phyloP scores from a whole-genome alignment of 2,888 invertebrate species.

The Cryptocheilus praepositus region DNA sequence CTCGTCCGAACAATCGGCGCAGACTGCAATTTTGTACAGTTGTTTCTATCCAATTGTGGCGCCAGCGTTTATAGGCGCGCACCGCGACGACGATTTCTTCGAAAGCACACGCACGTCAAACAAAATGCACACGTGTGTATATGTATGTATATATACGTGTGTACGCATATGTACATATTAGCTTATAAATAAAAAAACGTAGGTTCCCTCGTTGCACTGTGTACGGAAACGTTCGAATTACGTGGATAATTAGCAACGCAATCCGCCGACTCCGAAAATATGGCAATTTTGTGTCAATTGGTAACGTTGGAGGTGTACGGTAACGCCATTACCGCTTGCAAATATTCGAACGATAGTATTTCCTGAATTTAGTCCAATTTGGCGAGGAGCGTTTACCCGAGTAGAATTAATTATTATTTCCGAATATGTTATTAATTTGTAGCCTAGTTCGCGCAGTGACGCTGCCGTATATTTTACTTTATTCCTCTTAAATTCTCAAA shows the following conservation, averaged over 20 bases:
- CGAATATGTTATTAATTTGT: too few relatives aligned
- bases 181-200: not conserved
- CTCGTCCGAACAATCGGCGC: constrained; percentile 39
- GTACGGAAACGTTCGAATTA: not conserved
- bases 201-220: not conserved
- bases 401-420: too few relatives aligned
- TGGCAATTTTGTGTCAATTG: too few relatives aligned
- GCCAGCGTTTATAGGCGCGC: constrained; percentile 11
- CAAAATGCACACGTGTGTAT: not conserved
- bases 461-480: too few relatives aligned
- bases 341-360: too few relatives aligned
- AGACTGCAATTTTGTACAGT: constrained; percentile 63
- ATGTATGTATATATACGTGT: not conserved
- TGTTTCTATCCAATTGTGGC: constrained; percentile 19
- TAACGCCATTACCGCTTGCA: too few relatives aligned
- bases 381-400: too few relatives aligned
- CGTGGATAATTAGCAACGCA: not conserved
- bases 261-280: too few relatives aligned
- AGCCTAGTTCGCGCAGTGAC: too few relatives aligned
- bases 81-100: constrained; percentile 5
- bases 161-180: not conserved
- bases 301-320: too few relatives aligned
- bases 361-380: too few relatives aligned
- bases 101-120: constrained; percentile 10
- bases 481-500: too few relatives aligned